These are phyloP conservation scores for Silvanus unidentatus DNA, from an alignment of 2,888 invertebrate genomes.

Conservation along the genomic window DNA sequence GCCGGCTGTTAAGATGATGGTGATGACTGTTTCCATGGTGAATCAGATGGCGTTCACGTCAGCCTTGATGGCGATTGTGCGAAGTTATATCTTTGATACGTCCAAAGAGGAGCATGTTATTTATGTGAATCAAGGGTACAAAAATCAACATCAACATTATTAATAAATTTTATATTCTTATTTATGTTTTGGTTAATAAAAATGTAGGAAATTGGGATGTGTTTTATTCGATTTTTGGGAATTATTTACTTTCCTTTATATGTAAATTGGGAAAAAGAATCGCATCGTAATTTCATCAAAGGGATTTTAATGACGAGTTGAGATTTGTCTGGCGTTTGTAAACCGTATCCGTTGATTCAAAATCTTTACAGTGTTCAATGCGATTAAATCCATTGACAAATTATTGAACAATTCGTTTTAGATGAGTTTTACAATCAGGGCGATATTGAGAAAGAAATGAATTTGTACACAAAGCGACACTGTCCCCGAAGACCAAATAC, in stretches of 20 bases:
- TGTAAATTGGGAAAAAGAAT: neutral
- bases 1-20: slow-evolving; percentile 62
- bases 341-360: slow-evolving; percentile 47
- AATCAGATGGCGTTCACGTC: slow-evolving; percentile 64
- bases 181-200: too few relatives aligned
- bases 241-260: too few relatives aligned
- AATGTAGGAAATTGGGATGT: too few relatives aligned
- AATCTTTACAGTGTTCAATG: too few relatives aligned
- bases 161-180: too few relatives aligned
- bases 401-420: slow-evolving; percentile 23
- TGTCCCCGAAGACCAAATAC: slow-evolving; percentile 59
- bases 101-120: slow-evolving; percentile 51
- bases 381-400: too few relatives aligned
- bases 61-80: slow-evolving; percentile 53
- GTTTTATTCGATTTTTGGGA: too few relatives aligned
- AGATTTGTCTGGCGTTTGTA: slow-evolving; percentile 53
- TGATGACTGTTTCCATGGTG: slow-evolving; percentile 54
- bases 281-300: slow-evolving; percentile 48
- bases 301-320: slow-evolving; percentile 52
- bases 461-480: slow-evolving; percentile 50
- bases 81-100: slow-evolving; percentile 55
- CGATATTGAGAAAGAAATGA: slow-evolving; percentile 55
- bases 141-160: slow-evolving; percentile 33
- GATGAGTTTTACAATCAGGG: slow-evolving; percentile 50
- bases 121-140: slow-evolving; percentile 55